Evolutionary conservation across 2,888 invertebrate genomes (phyloP).

Genomic region (Nymphalis c-album): DNA sequence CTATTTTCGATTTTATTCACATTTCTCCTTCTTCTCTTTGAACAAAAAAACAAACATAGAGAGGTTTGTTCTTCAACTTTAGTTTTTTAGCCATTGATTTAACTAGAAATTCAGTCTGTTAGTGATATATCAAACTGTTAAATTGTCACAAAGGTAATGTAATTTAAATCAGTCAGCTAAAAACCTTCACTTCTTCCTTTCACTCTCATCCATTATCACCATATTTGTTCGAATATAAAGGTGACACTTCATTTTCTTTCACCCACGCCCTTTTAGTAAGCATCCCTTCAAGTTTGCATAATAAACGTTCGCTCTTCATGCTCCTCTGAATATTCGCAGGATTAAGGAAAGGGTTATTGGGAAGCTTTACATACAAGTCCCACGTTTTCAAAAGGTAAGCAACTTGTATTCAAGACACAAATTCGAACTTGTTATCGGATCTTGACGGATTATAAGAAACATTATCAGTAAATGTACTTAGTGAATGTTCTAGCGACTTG

Average conservation of each 20-base stretch:
- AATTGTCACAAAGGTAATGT: no score
- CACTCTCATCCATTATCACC: conserved; percentile 29
- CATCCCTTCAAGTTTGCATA: conserved; percentile 59
- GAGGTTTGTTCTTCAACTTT: no score
- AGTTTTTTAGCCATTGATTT: no score
- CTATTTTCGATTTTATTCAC: no score
- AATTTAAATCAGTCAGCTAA: neutral
- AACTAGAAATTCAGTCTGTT: no score
- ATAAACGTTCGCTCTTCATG: conserved; percentile 51
- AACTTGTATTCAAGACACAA: conserved; percentile 28
- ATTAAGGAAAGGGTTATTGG: conserved; percentile 45
- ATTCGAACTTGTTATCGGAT: conserved; percentile 34
- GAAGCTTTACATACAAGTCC: conserved; percentile 27
- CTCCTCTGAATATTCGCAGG: conserved; percentile 49
- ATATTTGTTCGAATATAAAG: conserved; percentile 49
- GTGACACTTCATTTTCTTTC: conserved; percentile 67
- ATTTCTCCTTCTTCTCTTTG: no score
- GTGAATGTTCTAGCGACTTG: no score
- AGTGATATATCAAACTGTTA: no score
- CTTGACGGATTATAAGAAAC: neutral
- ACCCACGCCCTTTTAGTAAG: conserved; percentile 42
- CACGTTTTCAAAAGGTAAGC: conserved; percentile 25
- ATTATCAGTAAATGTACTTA: neutral
- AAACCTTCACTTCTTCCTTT: conserved; percentile 7
- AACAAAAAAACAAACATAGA: no score